phyloP scores from a whole-genome alignment of 2,888 invertebrate genomes.

The Lasioglossum marginatum region DNA sequence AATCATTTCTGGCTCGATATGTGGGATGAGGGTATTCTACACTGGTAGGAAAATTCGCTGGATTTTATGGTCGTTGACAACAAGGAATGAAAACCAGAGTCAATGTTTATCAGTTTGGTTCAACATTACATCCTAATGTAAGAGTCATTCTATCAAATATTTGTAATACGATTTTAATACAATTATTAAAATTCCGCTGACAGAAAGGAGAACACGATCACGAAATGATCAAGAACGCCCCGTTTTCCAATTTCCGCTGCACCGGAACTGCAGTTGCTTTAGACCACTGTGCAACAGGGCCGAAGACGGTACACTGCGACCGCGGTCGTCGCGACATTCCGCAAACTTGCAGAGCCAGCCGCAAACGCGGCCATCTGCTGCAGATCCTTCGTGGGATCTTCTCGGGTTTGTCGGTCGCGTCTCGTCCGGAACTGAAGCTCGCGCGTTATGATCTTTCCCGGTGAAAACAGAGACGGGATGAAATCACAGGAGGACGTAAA shows the following conservation, averaged over 20 bases:
- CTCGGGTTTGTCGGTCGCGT: neutral
- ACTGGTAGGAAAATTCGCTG: too few species aligned
- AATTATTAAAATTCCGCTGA: neutral
- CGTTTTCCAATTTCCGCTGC: neutral
- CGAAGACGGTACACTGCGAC: neutral
- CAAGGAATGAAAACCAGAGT: neutral
- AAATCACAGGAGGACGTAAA: neutral
- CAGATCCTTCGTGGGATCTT: constrained; percentile 53
- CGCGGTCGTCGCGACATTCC: constrained; percentile 46
- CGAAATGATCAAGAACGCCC: neutral
- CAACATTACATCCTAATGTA: neutral
- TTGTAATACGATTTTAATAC: neutral
- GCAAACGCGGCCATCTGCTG: constrained; percentile 33
- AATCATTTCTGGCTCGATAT: neutral
- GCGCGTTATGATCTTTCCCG: neutral
- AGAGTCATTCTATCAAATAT: neutral
- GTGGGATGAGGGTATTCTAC: too few species aligned
- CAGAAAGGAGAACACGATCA: neutral
- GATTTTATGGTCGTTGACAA: neutral
- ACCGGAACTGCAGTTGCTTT: neutral
- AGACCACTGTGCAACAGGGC: neutral
- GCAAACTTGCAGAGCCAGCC: constrained; percentile 63
- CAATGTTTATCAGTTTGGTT: neutral
- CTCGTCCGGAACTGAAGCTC: neutral
- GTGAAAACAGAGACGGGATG: neutral